Conservation (phyloP, 2,113 vertebrate species). For the Austrofundulus limnaeus region DNA sequence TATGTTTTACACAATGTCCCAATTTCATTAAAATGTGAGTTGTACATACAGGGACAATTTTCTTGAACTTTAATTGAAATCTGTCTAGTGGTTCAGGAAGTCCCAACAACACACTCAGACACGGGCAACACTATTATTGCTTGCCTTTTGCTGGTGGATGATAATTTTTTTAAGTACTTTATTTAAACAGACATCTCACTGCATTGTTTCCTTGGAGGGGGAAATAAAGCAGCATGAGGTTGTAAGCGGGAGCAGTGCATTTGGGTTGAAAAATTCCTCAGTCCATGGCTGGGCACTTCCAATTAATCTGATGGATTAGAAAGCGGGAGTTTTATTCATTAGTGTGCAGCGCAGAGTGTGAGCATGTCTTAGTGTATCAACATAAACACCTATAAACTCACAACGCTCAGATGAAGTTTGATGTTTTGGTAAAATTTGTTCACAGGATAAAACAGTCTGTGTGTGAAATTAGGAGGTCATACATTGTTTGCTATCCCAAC, state of each 20-base stretch:
- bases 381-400: constrained; percentile 21
- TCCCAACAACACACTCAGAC: too few relatives aligned
- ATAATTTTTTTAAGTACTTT: neutral
- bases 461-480: constrained; percentile 21
- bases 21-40: too few relatives aligned
- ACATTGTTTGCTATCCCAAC: constrained; percentile 11
- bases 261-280: constrained; percentile 67
- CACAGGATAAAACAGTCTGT: constrained; percentile 19
- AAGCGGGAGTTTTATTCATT: constrained; percentile 67
- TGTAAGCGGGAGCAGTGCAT: constrained; percentile 27
- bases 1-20: too few relatives aligned
- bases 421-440: constrained; percentile 27
- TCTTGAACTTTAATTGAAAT: too few relatives aligned
- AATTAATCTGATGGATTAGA: constrained; percentile 81
- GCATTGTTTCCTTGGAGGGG: constrained; percentile 38
- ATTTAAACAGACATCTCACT: constrained; percentile 11
- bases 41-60: too few relatives aligned
- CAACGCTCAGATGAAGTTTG: constrained; percentile 31
- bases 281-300: constrained; percentile 63
- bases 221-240: constrained; percentile 43
- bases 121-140: too few relatives aligned
- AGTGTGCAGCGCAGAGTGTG: constrained; percentile 46
- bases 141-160: too few relatives aligned
- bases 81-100: too few relatives aligned
- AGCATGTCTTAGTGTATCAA: constrained; percentile 21